Percentiles rank a stretch among this genome's conserved stretches.
Conservation (phyloP, 1,140 invertebrate genomes). For the Ectropis grisescens region DNA sequence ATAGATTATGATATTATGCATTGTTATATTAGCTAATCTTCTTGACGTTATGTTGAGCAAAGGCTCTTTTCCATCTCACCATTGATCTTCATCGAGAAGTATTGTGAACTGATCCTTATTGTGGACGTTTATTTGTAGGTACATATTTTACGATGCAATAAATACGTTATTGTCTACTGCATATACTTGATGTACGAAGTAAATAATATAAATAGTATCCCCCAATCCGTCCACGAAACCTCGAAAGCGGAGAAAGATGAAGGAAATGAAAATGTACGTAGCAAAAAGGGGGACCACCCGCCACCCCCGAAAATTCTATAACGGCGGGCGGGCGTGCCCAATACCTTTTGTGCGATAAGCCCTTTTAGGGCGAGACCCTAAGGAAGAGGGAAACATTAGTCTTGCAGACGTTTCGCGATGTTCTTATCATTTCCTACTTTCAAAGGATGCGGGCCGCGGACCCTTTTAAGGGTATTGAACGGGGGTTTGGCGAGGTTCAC, state of each 20-base stretch:
- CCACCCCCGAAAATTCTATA: conserved; percentile 61
- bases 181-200: no score
- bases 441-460: conserved; percentile 35
- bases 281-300: conserved; percentile 54
- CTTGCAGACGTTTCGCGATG: conserved; percentile 46
- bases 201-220: not conserved
- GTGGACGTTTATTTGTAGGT: no score
- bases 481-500: no score
- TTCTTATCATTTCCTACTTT: conserved; percentile 60
- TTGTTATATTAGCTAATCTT: no score
- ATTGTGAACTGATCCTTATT: no score
- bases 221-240: conserved; percentile 34
- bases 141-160: no score
- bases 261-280: conserved; percentile 68
- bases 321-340: conserved; percentile 35
- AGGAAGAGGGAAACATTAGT: conserved; percentile 42
- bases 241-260: conserved; percentile 65
- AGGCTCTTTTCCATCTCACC: no score
- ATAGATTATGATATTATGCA: no score
- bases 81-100: no score
- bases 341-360: conserved; percentile 63
- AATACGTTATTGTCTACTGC: no score
- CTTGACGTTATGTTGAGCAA: no score
- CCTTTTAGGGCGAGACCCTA: conserved; percentile 17
- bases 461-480: no score